A percentile compares a stretch with the other conserved stretches of the same genome.
phyloP scores from a whole-genome alignment of 2,797 vertebrate species.

The Ceryle rudis region DNA sequence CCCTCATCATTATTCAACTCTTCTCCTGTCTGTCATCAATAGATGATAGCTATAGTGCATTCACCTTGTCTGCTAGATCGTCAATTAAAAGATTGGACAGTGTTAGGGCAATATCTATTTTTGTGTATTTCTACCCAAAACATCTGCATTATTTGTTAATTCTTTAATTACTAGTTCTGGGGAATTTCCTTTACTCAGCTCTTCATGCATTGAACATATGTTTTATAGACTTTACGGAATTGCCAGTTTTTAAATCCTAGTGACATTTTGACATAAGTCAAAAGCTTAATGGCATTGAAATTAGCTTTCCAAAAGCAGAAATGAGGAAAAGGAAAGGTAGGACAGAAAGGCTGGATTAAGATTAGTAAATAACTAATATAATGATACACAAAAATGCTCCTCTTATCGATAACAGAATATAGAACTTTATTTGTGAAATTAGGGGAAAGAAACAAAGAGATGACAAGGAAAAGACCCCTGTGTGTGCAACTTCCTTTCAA shows the following conservation, averaged over 20 bases:
- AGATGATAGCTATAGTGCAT: background rate
- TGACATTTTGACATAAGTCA: background rate
- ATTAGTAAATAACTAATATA: background rate
- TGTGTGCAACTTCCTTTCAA: background rate
- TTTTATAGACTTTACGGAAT: background rate
- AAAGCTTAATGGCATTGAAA: background rate
- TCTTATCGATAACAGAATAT: background rate
- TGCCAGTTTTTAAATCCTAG: background rate
- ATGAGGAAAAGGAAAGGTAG: background rate
- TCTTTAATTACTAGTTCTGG: background rate
- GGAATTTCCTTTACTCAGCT: slow-evolving; percentile 11
- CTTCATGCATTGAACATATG: background rate
- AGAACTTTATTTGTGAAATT: background rate
- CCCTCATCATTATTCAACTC: background rate
- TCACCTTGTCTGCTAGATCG: background rate
- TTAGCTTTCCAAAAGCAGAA: background rate
- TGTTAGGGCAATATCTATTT: background rate
- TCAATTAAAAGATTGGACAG: background rate
- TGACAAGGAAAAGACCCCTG: background rate
- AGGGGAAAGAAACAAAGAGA: background rate
- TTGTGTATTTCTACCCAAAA: background rate
- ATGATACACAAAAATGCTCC: background rate
- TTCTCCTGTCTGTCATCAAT: background rate
- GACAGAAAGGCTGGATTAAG: background rate
- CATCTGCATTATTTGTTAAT: background rate